Conservation (phyloP, 2,797 vertebrate genomes). For the Anguilla marmorata region DNA sequence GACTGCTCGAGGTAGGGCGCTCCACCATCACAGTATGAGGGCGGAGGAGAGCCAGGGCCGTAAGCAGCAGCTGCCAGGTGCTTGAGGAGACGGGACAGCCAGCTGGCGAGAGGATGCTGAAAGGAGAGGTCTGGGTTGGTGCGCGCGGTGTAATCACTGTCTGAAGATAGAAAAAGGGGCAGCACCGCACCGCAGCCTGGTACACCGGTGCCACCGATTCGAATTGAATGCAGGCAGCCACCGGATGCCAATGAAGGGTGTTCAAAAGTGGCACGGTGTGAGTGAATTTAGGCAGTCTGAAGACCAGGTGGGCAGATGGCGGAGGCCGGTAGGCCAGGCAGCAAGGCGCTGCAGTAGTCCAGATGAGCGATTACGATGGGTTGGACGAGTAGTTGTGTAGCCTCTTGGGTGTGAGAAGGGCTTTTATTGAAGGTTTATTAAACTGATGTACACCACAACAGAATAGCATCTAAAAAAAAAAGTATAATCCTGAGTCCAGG, state of each 20-base stretch:
- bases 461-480: slow-evolving; percentile 26
- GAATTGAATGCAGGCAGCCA: not conserved
- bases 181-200: not conserved
- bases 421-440: not conserved
- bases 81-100: no score
- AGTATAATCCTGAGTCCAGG: not conserved
- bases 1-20: no score
- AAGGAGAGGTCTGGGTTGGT: no score
- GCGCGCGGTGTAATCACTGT: no score
- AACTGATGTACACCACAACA: not conserved
- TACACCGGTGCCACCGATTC: not conserved
- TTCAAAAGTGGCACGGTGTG: not conserved
- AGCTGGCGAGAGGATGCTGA: no score
- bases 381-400: not conserved
- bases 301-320: not conserved
- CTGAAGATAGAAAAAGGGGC: not conserved
- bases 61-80: no score
- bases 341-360: not conserved
- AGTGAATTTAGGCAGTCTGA: not conserved
- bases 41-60: no score
- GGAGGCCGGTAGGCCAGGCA: not conserved
- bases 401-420: not conserved
- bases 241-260: not conserved
- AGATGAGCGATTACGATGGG: not conserved
- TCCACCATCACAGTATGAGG: no score